These are phyloP conservation scores for Oncorhynchus kisutch DNA, from an alignment of 2,113 vertebrate genomes.

Conservation along the genomic window DNA sequence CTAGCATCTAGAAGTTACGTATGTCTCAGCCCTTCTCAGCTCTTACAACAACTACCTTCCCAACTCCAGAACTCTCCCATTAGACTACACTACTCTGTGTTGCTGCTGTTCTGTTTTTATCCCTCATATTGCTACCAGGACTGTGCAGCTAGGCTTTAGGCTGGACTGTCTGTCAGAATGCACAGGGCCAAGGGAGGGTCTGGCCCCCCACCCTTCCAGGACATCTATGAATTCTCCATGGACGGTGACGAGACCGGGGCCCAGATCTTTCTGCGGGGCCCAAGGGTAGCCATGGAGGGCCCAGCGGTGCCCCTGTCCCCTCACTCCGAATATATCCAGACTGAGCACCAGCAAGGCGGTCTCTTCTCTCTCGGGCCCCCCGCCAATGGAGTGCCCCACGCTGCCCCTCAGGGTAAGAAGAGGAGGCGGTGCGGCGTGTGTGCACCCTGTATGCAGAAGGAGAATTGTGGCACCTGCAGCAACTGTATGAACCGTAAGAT, in stretches of 20 bases:
- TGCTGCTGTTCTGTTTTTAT: background rate
- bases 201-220: slow-evolving; percentile 31
- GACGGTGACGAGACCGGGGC: slow-evolving; percentile 57
- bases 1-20: slow-evolving; percentile 5
- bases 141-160: slow-evolving; percentile 7
- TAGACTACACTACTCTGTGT: background rate
- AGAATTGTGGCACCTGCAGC: slow-evolving; percentile 83
- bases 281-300: slow-evolving; percentile 24
- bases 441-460: slow-evolving; percentile 77
- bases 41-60: background rate
- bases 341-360: slow-evolving; percentile 70
- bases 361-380: slow-evolving; percentile 55
- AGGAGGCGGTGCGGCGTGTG: slow-evolving; percentile 84
- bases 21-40: background rate
- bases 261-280: slow-evolving; percentile 37
- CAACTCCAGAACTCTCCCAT: background rate
- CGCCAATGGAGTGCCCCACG: slow-evolving; percentile 23
- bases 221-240: slow-evolving; percentile 56
- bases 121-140: background rate
- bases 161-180: slow-evolving; percentile 55
- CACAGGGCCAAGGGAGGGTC: slow-evolving; percentile 37
- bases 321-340: slow-evolving; percentile 69
- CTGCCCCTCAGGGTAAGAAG: slow-evolving; percentile 70
- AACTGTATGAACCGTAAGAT: slow-evolving; percentile 86
- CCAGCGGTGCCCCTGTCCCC: slow-evolving; percentile 63